Conservation (phyloP, 2,888 invertebrate genomes). For the Gonocerus acuteangulatus region DNA sequence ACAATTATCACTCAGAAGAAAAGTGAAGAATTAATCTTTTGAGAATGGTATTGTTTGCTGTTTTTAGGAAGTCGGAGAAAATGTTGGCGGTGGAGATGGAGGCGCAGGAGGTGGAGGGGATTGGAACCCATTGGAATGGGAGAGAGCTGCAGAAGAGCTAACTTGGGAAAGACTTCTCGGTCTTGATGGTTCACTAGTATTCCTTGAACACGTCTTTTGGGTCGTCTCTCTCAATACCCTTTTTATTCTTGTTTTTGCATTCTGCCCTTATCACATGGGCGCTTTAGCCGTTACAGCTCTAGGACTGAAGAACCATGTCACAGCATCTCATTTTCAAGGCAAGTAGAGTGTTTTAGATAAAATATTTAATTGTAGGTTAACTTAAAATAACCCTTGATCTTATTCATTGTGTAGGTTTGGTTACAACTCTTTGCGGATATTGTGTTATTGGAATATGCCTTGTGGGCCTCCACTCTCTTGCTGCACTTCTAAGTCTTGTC, state of each 20-base stretch:
- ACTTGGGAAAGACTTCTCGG: constrained; percentile 97
- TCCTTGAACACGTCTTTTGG: constrained; percentile 98
- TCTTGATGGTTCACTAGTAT: constrained; percentile 91
- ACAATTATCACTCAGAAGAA: too few relatives aligned
- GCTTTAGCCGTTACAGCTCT: constrained; percentile 68
- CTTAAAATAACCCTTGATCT: too few relatives aligned
- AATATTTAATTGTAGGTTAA: not conserved
- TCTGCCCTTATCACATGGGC: constrained; percentile 93
- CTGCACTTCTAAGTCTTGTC: constrained; percentile 69
- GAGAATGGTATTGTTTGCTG: too few relatives aligned
- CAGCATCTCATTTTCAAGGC: constrained; percentile 83
- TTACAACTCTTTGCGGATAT: constrained; percentile 90
- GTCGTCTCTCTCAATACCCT: constrained; percentile 93
- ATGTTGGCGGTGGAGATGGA: constrained; percentile 43
- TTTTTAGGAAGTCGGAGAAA: constrained; percentile 39
- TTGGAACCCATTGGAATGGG: constrained; percentile 99
- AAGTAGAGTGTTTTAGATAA: too few relatives aligned
- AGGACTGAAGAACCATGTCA: constrained; percentile 58
- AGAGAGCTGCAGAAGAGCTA: constrained; percentile 90
- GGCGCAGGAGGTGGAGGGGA: constrained; percentile 55
- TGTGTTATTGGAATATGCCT: constrained; percentile 74
- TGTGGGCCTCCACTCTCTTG: constrained; percentile 75
- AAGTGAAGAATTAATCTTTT: too few relatives aligned
- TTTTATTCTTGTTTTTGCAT: constrained; percentile 94
- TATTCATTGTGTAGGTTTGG: constrained; percentile 45